These are phyloP conservation scores for Mesorhabditis belari DNA, from an alignment of 2,888 invertebrate species.

Conservation along the genomic window DNA sequence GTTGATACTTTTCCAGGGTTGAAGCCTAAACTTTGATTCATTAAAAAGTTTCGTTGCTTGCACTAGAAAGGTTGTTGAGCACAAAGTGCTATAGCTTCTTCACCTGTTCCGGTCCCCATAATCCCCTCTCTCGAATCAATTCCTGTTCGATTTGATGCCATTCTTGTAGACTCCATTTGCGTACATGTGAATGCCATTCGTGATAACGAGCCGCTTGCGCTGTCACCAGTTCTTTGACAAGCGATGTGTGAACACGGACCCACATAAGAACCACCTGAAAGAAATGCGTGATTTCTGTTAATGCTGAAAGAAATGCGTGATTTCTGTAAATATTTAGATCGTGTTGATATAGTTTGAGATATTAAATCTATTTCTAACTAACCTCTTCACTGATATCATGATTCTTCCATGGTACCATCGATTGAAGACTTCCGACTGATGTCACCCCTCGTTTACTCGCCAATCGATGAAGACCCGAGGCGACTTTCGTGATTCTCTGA, in stretches of 20 bases:
- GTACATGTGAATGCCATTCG: conserved; percentile 52
- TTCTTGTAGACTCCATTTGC: conserved; percentile 55
- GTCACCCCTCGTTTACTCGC: conserved; percentile 71
- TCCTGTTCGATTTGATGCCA: conserved; percentile 83
- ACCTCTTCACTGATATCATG: conserved; percentile 4
- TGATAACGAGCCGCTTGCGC: conserved; percentile 57
- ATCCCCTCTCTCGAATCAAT: conserved; percentile 71
- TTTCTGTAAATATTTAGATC: conserved; percentile 39
- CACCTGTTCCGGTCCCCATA: conserved; percentile 75
- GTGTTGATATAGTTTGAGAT: too few relatives aligned
- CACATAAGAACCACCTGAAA: conserved; percentile 51
- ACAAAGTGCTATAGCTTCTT: not conserved
- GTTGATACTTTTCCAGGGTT: conserved; percentile 41
- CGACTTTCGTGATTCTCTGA: conserved; percentile 81
- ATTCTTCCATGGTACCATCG: conserved; percentile 23
- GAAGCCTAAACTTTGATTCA: conserved; percentile 12
- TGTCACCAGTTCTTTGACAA: conserved; percentile 67
- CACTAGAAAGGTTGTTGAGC: not conserved
- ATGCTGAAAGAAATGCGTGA: too few relatives aligned
- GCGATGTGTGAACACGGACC: conserved; percentile 67
- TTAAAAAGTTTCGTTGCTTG: not conserved
- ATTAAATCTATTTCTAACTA: too few relatives aligned
- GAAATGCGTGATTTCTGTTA: too few relatives aligned
- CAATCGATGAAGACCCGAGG: conserved; percentile 80
- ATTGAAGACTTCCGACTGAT: conserved; percentile 12